Base-by-base conservation (phyloP, 2,888 invertebrate genomes). In the Lasioglossum lativentre region DNA sequence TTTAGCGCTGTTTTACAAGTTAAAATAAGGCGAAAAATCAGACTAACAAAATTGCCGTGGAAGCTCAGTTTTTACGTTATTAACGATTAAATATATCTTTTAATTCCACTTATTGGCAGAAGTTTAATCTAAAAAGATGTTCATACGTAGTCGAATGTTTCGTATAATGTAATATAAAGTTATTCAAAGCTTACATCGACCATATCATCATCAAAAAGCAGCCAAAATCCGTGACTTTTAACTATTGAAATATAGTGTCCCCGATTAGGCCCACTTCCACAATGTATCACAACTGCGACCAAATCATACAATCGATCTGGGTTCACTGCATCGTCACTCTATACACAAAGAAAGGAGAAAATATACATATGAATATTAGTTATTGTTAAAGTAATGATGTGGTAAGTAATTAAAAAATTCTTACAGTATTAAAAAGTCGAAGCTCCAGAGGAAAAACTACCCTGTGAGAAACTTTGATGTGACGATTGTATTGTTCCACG, bases 211-310 rank as follows among this genome's bases (percentile, higher is more conserved):
- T 99, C 99, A 96, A 99, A 99, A 8, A 99, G 97, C 90, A 99
- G 96, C 99, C 99, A 99, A 95, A 99, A 98, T 80, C 99, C 99
- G 96, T 99, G 99, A 95, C 99, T 99, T 96, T 99, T 99, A 82
- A 99, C 99, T 95, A 99, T 99, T 95, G 99, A 99, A 95, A 99
- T 99, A 96, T 99, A 99, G 95, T 99, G 99, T 45, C 99, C 99
- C 85, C 99, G 97, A 96, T 99, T 99, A 91, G 99, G 99, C 76
- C 99, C 99, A 89, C 99, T 99, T 88, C 99, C 99, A 96, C 99
- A 99, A 96, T 99, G 99, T 93, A 99, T 99, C 90, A 99, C 99
- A 91, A 99, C 99, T 70, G 99, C 99, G 88, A 99, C 99, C 93
- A 99, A 96, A 96, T 99, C 99, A 96, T 99, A 99, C 93, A 99